A percentile compares a stretch with the other conserved stretches of the same genome.
Conservation (phyloP, 2,888 invertebrate species). For the Yponomeuta evonymella region DNA sequence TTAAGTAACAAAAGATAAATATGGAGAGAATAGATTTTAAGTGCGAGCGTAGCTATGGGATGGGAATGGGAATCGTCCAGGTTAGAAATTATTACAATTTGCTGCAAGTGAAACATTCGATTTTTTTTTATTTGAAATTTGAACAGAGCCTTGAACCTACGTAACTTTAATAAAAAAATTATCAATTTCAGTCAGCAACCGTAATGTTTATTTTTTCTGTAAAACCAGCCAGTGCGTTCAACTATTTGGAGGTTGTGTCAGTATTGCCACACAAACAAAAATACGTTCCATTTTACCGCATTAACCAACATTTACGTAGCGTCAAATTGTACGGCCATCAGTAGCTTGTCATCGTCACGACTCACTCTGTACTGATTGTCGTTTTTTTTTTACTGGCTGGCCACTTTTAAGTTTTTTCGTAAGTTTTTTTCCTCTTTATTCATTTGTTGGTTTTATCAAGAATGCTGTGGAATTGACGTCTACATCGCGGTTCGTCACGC, state of each 20-base stretch:
- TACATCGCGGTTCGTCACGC: slow-evolving; percentile 64
- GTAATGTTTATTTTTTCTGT: background rate
- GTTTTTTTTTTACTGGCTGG: slow-evolving; percentile 10
- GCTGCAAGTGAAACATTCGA: background rate
- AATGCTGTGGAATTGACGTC: slow-evolving; percentile 65
- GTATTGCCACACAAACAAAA: background rate
- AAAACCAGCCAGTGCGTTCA: background rate
- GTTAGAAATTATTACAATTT: background rate
- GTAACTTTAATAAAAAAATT: background rate
- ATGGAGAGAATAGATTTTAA: slow-evolving; percentile 32
- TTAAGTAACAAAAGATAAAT: slow-evolving; percentile 49
- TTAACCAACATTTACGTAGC: slow-evolving; percentile 14
- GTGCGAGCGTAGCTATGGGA: slow-evolving; percentile 32
- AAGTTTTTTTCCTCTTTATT: slow-evolving; percentile 34
- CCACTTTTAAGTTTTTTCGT: slow-evolving; percentile 30
- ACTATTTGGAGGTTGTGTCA: too few species aligned
- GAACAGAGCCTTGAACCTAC: too few species aligned
- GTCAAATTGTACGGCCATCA: slow-evolving; percentile 14
- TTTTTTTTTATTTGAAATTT: too few species aligned
- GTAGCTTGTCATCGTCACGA: slow-evolving; percentile 16
- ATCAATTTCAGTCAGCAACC: background rate
- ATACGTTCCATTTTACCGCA: slow-evolving; percentile 12
- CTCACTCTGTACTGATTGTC: slow-evolving; percentile 16
- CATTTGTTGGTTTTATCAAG: slow-evolving; percentile 68
- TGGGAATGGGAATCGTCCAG: background rate